phyloP scores from a whole-genome alignment of 2,113 vertebrate genomes.

The Motacilla tschutschensis region DNA sequence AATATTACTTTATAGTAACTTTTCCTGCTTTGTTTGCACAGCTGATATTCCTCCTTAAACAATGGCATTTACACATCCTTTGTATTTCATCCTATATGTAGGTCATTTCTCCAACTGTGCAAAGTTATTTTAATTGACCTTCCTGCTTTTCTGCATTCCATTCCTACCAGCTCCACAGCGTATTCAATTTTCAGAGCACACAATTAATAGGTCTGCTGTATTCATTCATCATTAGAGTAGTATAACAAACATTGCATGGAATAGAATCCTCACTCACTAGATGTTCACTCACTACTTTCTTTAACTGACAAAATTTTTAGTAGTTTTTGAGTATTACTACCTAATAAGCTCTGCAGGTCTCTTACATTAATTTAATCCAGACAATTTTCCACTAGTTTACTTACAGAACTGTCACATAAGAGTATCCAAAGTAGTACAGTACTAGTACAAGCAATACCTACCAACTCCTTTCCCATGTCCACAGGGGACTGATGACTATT shows the following conservation, averaged over 20 bases:
- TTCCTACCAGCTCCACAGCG: background rate
- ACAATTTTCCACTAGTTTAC: background rate
- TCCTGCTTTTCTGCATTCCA: background rate
- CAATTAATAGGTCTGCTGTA: background rate
- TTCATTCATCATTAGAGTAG: background rate
- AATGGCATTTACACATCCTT: background rate
- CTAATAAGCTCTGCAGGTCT: background rate
- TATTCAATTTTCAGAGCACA: background rate
- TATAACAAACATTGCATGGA: background rate
- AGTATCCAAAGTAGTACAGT: background rate
- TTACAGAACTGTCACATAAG: background rate
- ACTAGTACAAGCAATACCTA: background rate
- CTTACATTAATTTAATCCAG: background rate
- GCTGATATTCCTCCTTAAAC: background rate
- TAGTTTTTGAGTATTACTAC: background rate
- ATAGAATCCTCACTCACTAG: background rate
- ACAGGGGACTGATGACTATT: background rate
- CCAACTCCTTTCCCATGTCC: background rate
- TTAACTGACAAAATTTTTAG: background rate
- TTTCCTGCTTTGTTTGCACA: background rate
- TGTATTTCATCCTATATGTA: background rate
- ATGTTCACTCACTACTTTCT: background rate
- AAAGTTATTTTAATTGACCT: background rate
- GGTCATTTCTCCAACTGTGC: background rate
- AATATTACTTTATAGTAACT: background rate